Base-by-base conservation (phyloP, 2,113 vertebrate genomes). In the Sebastes fasciatus region DNA sequence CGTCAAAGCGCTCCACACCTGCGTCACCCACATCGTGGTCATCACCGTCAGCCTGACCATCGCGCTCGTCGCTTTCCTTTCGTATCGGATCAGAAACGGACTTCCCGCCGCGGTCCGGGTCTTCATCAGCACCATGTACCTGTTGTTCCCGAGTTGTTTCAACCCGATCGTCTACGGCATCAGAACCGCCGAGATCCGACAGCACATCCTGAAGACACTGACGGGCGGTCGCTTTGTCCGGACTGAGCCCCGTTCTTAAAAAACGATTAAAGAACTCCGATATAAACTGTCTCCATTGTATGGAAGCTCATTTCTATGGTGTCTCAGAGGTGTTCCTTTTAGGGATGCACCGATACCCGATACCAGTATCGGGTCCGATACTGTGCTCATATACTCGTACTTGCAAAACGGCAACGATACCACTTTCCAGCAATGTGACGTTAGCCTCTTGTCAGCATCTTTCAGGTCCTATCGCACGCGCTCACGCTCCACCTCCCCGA, bases 91-190 rank as follows among this genome's bases (percentile, higher is more conserved):
- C 26, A 77, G 73, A 46, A 83, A 63, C 9, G 0, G 67, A 19
- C 77, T 89, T 14, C 83, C 89, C 17, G 21, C 26, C 0, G 11
- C 71, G 1, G 0, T 42, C 12, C 84, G 75, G 2, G 46, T 86
- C 19, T 75, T 76, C 60, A 40, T 82, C 19, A 88, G 89, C 72
- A 48, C 14, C 71, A 55, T 86, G 70, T 90, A 88, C 67, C 21
- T 88, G 71, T 11, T 88, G 1, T 19, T 90, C 2, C 84, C 84
- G 0, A 82, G 86, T 76, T 79, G 78, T 3, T 70, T 86, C 34
- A 86, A 88, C 55, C 89, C 86, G 0, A 77, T 90, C 52, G 77
- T 86, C 67, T 90, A 86, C 4, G 84, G 89, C 6, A 1, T 90
- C 52, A 79, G 86, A 43, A 88, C 84, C 34, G 9, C 82, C 0